Conservation (phyloP, 2,797 vertebrate species). For the Neosalanx taihuensis region DNA sequence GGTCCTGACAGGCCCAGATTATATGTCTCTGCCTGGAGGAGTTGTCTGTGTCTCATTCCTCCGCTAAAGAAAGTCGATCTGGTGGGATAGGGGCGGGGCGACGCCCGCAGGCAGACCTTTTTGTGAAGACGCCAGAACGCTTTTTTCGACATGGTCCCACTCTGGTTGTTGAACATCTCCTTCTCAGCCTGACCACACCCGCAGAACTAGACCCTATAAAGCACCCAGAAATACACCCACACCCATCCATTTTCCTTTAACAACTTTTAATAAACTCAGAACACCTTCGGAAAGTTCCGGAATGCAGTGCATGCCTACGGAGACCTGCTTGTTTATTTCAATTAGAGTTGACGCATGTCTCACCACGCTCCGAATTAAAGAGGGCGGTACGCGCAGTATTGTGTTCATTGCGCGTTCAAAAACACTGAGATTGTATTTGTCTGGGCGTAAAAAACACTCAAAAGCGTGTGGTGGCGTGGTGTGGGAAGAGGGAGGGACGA, state of each 20-base stretch:
- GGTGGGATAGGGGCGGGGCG: conserved; percentile 68
- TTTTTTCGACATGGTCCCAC: conserved; percentile 32
- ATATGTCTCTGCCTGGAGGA: conserved; percentile 70
- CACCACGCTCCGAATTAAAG: background rate
- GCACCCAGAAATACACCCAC: conserved; percentile 14
- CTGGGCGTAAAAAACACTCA: background rate
- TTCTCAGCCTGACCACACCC: conserved; percentile 65
- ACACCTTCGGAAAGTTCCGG: too few relatives aligned
- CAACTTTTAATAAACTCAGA: background rate
- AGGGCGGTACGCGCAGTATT: background rate
- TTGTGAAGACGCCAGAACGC: conserved; percentile 53
- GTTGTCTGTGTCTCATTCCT: conserved; percentile 65
- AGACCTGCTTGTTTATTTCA: background rate
- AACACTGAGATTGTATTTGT: conserved; percentile 4
- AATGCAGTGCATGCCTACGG: background rate
- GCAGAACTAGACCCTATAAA: conserved; percentile 51
- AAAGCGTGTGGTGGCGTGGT: conserved; percentile 14
- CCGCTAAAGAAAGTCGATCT: conserved; percentile 71
- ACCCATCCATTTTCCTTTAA: background rate
- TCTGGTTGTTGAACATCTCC: conserved; percentile 36
- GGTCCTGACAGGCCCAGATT: conserved; percentile 71
- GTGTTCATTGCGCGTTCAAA: too few relatives aligned
- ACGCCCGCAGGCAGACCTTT: conserved; percentile 57
- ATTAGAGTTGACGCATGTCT: too few relatives aligned
- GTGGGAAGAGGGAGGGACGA: conserved; percentile 20